phyloP scores from a whole-genome alignment of 1,140 invertebrate genomes.

The Augochlora pura region DNA sequence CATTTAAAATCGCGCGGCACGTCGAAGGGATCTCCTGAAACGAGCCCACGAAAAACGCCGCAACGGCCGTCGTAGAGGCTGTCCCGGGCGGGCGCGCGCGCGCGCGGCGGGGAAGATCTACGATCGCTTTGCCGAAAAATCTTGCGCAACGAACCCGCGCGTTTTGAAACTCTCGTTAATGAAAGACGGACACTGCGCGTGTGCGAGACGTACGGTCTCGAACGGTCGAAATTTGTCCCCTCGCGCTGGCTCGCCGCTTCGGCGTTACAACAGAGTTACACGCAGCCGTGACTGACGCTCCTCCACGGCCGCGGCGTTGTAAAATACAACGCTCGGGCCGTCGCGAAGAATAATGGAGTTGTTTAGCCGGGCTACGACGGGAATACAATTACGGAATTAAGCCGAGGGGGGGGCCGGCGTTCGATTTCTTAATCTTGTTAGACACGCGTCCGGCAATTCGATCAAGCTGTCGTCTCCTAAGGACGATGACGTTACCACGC shows the following conservation, averaged over 20 bases:
- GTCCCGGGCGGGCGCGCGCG: no score
- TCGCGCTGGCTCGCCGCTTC: neutral
- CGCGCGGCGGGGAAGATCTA: no score
- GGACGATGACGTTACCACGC: conserved; percentile 18
- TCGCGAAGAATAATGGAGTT: conserved; percentile 36
- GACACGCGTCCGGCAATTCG: conserved; percentile 46
- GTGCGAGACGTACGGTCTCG: neutral
- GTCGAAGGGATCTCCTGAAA: conserved; percentile 26
- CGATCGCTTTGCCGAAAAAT: neutral
- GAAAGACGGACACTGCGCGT: neutral
- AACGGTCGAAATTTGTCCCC: neutral
- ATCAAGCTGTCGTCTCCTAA: conserved; percentile 34
- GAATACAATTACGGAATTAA: conserved; percentile 30
- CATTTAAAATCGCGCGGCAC: conserved; percentile 45
- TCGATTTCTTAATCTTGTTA: conserved; percentile 45
- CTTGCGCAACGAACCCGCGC: neutral
- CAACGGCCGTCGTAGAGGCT: neutral
- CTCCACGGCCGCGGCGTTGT: neutral
- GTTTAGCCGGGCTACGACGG: conserved; percentile 17
- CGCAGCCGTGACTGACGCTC: neutral
- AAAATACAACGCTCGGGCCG: conserved; percentile 25
- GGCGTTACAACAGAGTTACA: neutral
- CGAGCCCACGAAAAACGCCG: conserved; percentile 25
- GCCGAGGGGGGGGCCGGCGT: neutral
- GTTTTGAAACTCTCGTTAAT: neutral